phyloP scores from a whole-genome alignment of 1,140 invertebrate genomes.

The Augochlora pura region DNA sequence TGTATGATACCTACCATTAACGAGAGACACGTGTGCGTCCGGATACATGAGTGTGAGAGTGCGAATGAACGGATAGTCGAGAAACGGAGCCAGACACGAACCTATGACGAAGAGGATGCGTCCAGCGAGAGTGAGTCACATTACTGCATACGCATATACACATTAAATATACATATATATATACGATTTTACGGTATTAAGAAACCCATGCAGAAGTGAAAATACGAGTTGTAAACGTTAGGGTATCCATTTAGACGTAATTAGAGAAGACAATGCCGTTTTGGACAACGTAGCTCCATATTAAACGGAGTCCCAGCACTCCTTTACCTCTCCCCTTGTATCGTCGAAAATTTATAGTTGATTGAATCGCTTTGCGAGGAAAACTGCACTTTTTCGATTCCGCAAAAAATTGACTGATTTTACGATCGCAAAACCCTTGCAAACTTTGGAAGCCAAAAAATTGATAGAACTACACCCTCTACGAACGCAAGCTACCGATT shows the following conservation, averaged over 20 bases:
- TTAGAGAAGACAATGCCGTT: conserved; percentile 36
- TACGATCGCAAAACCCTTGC: not conserved
- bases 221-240: conserved; percentile 56
- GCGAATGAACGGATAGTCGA: not conserved
- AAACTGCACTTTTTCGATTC: too few relatives aligned
- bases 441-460: too few relatives aligned
- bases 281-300: conserved; percentile 31
- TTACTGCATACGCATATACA: conserved; percentile 54
- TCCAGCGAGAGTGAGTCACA: conserved; percentile 29
- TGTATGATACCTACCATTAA: conserved; percentile 55
- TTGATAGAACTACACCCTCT: too few relatives aligned
- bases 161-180: conserved; percentile 49
- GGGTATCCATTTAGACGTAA: conserved; percentile 42
- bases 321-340: conserved; percentile 11
- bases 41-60: conserved; percentile 31
- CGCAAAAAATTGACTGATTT: too few relatives aligned
- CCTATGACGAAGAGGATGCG: conserved; percentile 6
- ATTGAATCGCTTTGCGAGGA: conserved; percentile 2
- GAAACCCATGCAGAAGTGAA: conserved; percentile 28
- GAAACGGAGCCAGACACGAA: not conserved
- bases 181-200: conserved; percentile 53
- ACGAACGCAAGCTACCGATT: too few relatives aligned
- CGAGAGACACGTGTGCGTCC: conserved; percentile 31
- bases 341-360: conserved; percentile 11
- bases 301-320: conserved; percentile 11